A percentile compares a stretch with the other conserved stretches of the same genome.
phyloP scores from a whole-genome alignment of 1,140 invertebrate genomes.

The Pentalonia nigronervosa region DNA sequence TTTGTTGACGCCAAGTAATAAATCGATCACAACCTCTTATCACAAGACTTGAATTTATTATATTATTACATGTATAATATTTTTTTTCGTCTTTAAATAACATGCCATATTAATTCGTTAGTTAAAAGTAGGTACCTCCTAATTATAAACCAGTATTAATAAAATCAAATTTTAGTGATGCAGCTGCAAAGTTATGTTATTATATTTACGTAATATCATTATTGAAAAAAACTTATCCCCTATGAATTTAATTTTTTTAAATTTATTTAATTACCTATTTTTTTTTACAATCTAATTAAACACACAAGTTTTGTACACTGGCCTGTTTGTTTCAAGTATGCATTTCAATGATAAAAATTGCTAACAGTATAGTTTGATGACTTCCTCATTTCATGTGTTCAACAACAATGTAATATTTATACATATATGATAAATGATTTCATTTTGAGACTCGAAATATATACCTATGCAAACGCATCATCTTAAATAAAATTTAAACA shows the following conservation, averaged over 20 bases:
- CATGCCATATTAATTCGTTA: constrained; percentile 22
- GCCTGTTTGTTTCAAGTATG: constrained; percentile 9
- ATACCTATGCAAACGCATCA: background rate
- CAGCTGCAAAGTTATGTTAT: background rate
- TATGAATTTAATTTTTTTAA: background rate
- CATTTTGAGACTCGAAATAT: constrained; percentile 2
- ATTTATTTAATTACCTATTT: background rate
- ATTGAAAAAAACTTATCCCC: background rate
- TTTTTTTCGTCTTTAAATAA: background rate
- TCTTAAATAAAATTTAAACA: background rate
- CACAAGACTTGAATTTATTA: background rate
- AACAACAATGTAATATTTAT: constrained; percentile 46
- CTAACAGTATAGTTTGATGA: constrained; percentile 48
- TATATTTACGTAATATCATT: background rate
- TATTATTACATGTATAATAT: background rate
- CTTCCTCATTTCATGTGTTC: constrained; percentile 53
- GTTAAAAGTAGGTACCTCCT: background rate
- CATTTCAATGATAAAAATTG: constrained; percentile 5
- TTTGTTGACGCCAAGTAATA: background rate
- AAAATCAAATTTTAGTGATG: background rate
- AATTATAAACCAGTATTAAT: constrained; percentile 48
- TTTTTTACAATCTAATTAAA: background rate
- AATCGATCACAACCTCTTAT: constrained; percentile 21
- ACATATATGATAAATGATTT: background rate
- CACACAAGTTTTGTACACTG: background rate